Evolutionary conservation across 2,113 vertebrate species (phyloP).

Genomic region (Plecturocebus donacophilus): DNA sequence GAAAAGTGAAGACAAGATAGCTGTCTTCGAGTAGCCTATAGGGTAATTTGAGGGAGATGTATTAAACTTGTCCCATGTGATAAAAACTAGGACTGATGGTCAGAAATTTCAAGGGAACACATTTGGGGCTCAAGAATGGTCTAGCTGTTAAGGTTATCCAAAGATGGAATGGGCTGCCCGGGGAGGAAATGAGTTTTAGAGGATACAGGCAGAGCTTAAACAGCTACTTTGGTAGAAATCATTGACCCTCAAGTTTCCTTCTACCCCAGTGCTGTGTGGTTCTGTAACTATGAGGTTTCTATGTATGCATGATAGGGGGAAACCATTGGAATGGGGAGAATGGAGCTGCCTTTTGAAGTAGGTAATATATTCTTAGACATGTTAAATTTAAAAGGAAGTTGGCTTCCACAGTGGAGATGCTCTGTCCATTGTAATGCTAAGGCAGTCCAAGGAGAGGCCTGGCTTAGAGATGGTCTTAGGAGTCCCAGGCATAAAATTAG

Average conservation of each 20-base stretch:
- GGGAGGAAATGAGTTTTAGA: not conserved
- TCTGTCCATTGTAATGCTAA: not conserved
- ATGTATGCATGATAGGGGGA: too few species aligned
- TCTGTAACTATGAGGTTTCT: not conserved
- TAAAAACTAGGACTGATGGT: not conserved
- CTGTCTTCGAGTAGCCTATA: not conserved
- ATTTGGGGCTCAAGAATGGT: not conserved
- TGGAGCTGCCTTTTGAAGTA: not conserved
- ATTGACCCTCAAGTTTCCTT: not conserved
- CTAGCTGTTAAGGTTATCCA: too few species aligned
- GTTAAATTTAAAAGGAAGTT: not conserved
- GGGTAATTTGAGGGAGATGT: not conserved
- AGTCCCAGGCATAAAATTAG: not conserved
- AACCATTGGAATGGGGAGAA: not conserved
- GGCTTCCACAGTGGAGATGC: not conserved
- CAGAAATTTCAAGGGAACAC: not conserved
- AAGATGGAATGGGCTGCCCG: not conserved
- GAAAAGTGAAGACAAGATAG: not conserved
- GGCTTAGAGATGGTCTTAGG: not conserved
- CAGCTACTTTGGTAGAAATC: not conserved
- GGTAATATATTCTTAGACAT: not conserved
- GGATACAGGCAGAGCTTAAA: not conserved
- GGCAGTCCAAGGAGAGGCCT: not conserved
- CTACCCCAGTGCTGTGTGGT: not conserved
- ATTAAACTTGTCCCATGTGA: not conserved